phyloP scores from a whole-genome alignment of 2,113 vertebrate species.

The Ceratotherium simum region DNA sequence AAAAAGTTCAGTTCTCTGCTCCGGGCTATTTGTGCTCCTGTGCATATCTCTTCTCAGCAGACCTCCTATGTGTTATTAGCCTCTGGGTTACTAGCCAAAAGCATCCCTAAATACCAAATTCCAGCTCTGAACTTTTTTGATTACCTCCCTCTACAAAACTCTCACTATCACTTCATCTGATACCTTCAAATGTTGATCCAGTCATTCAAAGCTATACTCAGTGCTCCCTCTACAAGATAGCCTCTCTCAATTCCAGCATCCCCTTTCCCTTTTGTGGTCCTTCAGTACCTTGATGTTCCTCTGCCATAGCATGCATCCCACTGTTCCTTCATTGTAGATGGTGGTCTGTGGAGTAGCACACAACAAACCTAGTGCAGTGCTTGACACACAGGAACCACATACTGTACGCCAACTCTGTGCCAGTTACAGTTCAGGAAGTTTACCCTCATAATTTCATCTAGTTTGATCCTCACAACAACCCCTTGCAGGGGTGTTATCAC shows the following conservation, averaged over 20 bases:
- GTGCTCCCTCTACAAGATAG: background rate
- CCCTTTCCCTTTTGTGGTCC: background rate
- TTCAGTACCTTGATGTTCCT: background rate
- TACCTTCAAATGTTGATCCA: background rate
- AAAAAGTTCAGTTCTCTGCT: background rate
- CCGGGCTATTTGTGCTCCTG: background rate
- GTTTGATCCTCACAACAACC: background rate
- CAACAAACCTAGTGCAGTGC: background rate
- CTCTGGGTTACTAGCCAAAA: background rate
- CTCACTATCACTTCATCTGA: background rate
- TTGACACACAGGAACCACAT: background rate
- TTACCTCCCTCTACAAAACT: background rate
- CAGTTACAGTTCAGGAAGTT: background rate
- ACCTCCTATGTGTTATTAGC: background rate
- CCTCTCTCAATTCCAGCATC: background rate
- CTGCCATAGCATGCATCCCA: background rate
- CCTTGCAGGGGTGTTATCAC: background rate
- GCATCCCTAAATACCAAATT: background rate
- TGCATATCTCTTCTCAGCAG: background rate
- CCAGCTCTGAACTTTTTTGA: background rate
- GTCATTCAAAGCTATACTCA: background rate
- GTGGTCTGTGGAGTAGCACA: background rate
- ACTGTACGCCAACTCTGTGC: background rate
- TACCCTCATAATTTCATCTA: background rate
- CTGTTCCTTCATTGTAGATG: background rate